Evolutionary conservation across 2,113 vertebrate genomes (phyloP), one percentile per base, ranked within the genome.

Genomic region (Benitochromis conjunctus): DNA sequence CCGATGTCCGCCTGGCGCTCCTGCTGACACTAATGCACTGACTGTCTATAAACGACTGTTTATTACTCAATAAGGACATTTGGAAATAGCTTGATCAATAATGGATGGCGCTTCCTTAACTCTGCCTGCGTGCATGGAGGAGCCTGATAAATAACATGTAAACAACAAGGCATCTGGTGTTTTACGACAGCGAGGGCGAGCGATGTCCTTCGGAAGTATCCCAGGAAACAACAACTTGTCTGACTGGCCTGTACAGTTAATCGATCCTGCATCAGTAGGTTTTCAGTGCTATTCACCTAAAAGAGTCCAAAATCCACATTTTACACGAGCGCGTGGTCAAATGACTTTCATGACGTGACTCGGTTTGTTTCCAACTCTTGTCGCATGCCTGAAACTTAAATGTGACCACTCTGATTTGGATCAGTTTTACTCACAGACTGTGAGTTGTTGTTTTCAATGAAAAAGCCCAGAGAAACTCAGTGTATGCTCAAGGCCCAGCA

Each of bases 51-150:
- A 92, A 91, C 26, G 79, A 92, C 94, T 95, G 94, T 96, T 96
- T 95, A 96, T 95, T 94, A 94, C 93, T 92, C 93, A 94, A 91
- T 95, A 93, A 95, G 88, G 90, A 91, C 88, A 88, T 90, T 88
- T 93, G 87, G 85, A 94, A 88, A 93, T 85, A 82, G 93, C 91
- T 84, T 90, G 88, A 94, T 96, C 93, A 96, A 95, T 96, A 94
- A 95, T 96, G 62, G 57, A 95, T 95, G 93, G 60, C 36, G 89
- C 86, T 92, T 90, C 84, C 81, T 94, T 94, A 93, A 94, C 91
- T 89, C 88, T 71, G 86, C 78, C 64, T 91, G 89, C 57, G 78
- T 80, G 86, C 88, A 87, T 83, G 77, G 36, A 91, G 41, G 82
- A 88, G 80, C 86, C 66, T 87, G 81, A 78, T 64, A 43, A 81